Evolutionary conservation across 2,113 vertebrate species (phyloP).

Genomic region (Grantiella picta): DNA sequence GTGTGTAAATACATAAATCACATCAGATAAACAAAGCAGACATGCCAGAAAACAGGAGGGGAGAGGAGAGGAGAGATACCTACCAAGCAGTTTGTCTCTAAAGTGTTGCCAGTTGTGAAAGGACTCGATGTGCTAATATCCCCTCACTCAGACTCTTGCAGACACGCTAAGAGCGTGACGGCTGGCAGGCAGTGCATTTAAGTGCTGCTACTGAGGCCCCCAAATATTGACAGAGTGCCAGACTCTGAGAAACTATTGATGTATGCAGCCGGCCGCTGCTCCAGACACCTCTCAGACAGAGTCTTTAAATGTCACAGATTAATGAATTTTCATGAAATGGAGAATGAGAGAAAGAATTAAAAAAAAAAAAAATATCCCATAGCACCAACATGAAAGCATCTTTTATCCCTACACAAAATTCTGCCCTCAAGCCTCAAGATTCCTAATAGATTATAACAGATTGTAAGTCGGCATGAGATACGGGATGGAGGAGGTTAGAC

Average conservation of each 20-base stretch:
- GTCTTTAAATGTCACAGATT: constrained; percentile 84
- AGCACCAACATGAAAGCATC: constrained; percentile 58
- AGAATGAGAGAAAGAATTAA: constrained; percentile 57
- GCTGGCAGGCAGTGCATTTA: constrained; percentile 72
- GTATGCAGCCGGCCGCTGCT: constrained; percentile 75
- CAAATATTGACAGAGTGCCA: constrained; percentile 83
- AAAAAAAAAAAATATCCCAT: constrained; percentile 41
- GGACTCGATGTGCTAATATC: constrained; percentile 71
- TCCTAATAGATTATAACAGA: constrained; percentile 39
- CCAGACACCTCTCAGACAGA: constrained; percentile 81
- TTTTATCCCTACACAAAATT: constrained; percentile 51
- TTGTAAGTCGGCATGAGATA: background rate
- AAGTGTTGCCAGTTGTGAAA: constrained; percentile 72
- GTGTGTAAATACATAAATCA: constrained; percentile 66
- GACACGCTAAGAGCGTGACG: constrained; percentile 68
- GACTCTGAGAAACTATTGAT: constrained; percentile 79
- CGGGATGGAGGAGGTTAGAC: background rate
- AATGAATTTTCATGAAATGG: constrained; percentile 84
- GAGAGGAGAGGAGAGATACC: constrained; percentile 56
- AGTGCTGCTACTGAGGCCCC: constrained; percentile 72
- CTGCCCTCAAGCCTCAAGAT: constrained; percentile 35
- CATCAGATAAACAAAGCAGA: constrained; percentile 70
- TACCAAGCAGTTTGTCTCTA: constrained; percentile 66
- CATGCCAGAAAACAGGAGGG: constrained; percentile 58
- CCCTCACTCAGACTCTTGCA: constrained; percentile 59